A percentile compares a stretch with the other conserved stretches of the same genome.
phyloP scores from a whole-genome alignment of 2,888 invertebrate species.

The Nephrotoma guestfalica region DNA sequence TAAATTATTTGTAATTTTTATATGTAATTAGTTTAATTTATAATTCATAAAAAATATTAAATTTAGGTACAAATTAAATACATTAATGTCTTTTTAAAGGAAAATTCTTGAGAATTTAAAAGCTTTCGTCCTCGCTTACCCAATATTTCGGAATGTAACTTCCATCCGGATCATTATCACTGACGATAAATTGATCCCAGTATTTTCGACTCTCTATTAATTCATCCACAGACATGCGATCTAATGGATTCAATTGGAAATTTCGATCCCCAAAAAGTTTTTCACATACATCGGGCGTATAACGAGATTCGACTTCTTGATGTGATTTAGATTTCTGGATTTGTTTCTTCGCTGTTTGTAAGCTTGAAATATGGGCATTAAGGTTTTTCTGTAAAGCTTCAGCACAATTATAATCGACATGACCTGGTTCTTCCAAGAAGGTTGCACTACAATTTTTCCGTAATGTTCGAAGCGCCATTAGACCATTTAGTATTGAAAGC shows the following conservation, averaged over 20 bases:
- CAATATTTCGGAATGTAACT: neutral
- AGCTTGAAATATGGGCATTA: neutral
- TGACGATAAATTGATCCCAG: neutral
- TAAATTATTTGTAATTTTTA: neutral
- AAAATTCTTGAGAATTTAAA: neutral
- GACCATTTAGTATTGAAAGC: neutral
- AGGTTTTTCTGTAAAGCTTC: neutral
- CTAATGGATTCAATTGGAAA: neutral
- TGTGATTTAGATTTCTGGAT: neutral
- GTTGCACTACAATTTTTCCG: neutral
- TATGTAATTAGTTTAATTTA: neutral
- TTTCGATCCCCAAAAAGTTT: neutral
- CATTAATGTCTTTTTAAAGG: neutral
- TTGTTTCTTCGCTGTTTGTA: neutral
- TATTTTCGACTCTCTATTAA: neutral
- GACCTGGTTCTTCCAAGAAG: neutral
- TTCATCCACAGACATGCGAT: neutral
- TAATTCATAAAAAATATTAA: neutral
- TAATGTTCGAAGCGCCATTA: neutral
- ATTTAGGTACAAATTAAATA: neutral
- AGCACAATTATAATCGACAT: neutral
- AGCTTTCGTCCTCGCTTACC: neutral
- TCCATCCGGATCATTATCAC: neutral
- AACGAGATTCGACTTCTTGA: neutral
- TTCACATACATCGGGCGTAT: neutral